phyloP scores from a whole-genome alignment of 2,888 invertebrate genomes.

The Chrysolina americana region DNA sequence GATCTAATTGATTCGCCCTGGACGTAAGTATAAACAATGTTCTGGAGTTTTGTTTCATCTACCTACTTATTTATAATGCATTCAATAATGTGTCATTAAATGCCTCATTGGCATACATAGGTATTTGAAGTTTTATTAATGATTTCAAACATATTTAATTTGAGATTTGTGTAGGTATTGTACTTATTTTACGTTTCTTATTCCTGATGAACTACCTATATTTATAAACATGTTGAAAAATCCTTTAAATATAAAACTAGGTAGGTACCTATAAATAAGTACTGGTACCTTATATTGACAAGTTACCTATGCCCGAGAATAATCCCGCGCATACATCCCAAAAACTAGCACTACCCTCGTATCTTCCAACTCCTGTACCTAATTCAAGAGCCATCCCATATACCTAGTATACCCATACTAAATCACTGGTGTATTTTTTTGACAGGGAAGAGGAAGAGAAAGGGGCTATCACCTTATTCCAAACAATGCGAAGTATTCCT shows the following conservation, averaged over 20 bases:
- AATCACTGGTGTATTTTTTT: background rate
- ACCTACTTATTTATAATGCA: no score
- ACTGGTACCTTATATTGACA: background rate
- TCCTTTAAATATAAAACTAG: background rate
- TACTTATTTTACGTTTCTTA: background rate
- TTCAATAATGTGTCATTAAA: no score
- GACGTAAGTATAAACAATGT: no score
- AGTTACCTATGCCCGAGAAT: background rate
- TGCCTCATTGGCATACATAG: no score
- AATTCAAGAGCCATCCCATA: background rate
- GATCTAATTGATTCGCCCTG: no score
- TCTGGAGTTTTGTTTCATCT: no score
- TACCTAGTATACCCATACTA: background rate
- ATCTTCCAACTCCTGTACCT: background rate
- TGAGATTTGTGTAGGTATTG: no score
- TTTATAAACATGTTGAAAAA: background rate
- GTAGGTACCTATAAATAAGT: no score
- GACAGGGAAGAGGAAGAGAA: constrained; percentile 17
- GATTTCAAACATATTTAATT: no score
- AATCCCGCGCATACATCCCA: background rate
- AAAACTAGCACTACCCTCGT: constrained; percentile 17
- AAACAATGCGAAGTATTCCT: constrained; percentile 39
- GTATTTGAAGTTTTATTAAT: no score
- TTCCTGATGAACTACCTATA: no score
- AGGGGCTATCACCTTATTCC: constrained; percentile 42